These are phyloP conservation scores for Acholoe squamosa DNA, from an alignment of 2,888 invertebrate genomes.

Conservation along the genomic window DNA sequence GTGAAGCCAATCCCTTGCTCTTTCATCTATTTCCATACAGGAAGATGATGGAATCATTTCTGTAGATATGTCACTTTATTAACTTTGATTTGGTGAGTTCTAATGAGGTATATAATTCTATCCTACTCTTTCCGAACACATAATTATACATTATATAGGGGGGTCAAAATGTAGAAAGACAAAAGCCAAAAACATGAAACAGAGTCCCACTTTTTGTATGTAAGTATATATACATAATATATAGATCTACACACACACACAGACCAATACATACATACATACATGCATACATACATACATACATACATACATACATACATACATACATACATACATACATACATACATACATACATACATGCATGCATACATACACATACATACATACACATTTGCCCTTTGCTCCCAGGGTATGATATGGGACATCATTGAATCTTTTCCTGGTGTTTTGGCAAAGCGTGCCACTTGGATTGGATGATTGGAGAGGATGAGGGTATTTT, in stretches of 20 bases:
- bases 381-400: neutral
- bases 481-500: too few species aligned
- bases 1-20: too few species aligned
- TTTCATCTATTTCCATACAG: too few species aligned
- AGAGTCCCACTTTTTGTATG: neutral
- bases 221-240: neutral
- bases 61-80: too few species aligned
- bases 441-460: too few species aligned
- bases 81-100: neutral
- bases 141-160: too few species aligned
- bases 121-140: neutral
- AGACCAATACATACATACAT: neutral
- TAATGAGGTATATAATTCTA: neutral
- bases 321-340: neutral
- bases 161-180: neutral
- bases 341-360: neutral
- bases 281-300: neutral
- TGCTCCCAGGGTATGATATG: too few species aligned
- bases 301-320: neutral
- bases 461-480: too few species aligned
- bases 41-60: too few species aligned
- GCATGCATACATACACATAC: neutral
- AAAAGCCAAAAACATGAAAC: neutral
- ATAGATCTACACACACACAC: neutral
- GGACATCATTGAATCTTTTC: too few species aligned